Base-by-base conservation (phyloP, 37 sponge, comb jelly and placozoan species). In the Petrosia ficiformis region DNA sequence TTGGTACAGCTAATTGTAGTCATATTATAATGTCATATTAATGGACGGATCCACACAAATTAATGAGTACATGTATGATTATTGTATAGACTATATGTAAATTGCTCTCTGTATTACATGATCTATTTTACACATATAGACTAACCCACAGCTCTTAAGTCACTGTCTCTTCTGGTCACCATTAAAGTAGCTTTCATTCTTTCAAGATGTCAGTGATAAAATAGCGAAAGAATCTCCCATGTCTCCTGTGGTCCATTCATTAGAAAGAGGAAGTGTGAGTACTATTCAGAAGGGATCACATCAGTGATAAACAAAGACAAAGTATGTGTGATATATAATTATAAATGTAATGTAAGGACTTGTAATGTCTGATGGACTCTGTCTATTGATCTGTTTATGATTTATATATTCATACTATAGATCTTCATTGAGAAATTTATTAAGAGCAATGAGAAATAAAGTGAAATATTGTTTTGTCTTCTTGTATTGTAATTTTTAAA, bases 391-490 rank as follows among this genome's bases (percentile, higher is more conserved):
- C 14, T 8, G 8, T 8, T 19, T 48, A 19, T 48, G 54, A 19
- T 54, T 4, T 66, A 28, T 14, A 4, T 65, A 39, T 1, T 78
- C 61, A 25, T 36, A 42, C 33, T 52, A 26, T 69, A 96, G 96
- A 96, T 72, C 57, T 96, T 28, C 44, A 35, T 80, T 96, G 35
- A 76, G 93, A 54, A 91, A 96, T 33, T 84, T 96, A 5, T 71
- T 96, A 10, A 60, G 97, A 60, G 94, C 94, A 21, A 93, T 93
- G 88, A 70, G 94, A 68, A 96, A 96, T 60, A 96, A 96, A 81
- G 94, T 94, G 33, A 39, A 29, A n/a, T 3, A 44, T 21, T 14
- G 33, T 37, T 4, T 38, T 24, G n/a, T n/a, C n/a, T n/a, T n/a
- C n/a, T n/a, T n/a, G n/a, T n/a, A n/a, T n/a, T n/a, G n/a, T n/a